phyloP scores from a whole-genome alignment of 2,888 invertebrate genomes.

The Malthinus seriepunctatus region DNA sequence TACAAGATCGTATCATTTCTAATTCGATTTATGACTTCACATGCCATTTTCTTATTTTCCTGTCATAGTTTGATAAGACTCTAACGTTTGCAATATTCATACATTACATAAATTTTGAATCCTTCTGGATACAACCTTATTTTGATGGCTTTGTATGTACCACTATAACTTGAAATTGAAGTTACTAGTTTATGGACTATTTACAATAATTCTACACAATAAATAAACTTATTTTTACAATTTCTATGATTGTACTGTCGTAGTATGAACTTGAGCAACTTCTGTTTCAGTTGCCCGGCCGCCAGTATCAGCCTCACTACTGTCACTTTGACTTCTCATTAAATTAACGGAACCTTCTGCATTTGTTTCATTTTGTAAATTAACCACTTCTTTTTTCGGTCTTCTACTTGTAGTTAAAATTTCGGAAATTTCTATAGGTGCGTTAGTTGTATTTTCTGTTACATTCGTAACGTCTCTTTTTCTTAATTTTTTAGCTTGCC shows the following conservation, averaged over 20 bases:
- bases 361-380: background rate
- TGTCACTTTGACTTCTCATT: background rate
- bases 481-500: constrained; percentile 10
- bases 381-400: background rate
- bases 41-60: too few relatives aligned
- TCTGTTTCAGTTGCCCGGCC: background rate
- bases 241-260: background rate
- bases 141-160: too few relatives aligned
- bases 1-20: too few relatives aligned
- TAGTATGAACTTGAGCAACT: constrained; percentile 4
- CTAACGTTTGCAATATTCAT: too few relatives aligned
- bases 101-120: too few relatives aligned
- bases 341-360: background rate
- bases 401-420: constrained; percentile 4
- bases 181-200: too few relatives aligned
- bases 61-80: too few relatives aligned
- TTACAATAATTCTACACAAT: too few relatives aligned
- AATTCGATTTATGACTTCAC: too few relatives aligned
- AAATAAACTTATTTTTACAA: background rate
- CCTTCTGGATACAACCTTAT: too few relatives aligned
- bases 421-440: constrained; percentile 9
- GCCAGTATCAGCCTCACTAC: background rate
- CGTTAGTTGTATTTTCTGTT: background rate
- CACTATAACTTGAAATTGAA: too few relatives aligned
- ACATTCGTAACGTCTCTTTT: background rate